phyloP scores from a whole-genome alignment of 1,140 invertebrate species.

The Drosophila pectinifera region DNA sequence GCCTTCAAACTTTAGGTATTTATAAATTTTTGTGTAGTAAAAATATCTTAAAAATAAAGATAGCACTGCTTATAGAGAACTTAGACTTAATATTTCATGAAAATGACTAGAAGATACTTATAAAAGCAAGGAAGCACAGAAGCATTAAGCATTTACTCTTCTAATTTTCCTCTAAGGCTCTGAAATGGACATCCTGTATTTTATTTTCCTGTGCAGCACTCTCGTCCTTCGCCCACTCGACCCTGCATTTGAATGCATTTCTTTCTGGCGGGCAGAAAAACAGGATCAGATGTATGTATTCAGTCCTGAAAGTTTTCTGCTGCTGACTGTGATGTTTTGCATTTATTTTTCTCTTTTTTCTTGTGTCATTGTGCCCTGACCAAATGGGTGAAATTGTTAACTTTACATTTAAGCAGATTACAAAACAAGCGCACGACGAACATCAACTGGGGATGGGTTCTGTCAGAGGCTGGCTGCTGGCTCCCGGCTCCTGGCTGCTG shows the following conservation, averaged over 20 bases:
- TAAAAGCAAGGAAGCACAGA: too few relatives aligned
- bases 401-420: constrained; percentile 81
- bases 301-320: constrained; percentile 26
- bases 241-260: constrained; percentile 41
- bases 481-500: neutral
- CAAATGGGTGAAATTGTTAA: constrained; percentile 69
- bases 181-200: neutral
- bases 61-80: too few relatives aligned
- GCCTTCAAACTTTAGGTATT: too few relatives aligned
- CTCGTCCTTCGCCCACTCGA: constrained; percentile 8
- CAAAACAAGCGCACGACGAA: constrained; percentile 51
- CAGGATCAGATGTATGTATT: constrained; percentile 21
- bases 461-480: constrained; percentile 6
- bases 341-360: constrained; percentile 25
- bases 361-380: constrained; percentile 23
- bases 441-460: constrained; percentile 6
- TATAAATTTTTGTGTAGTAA: too few relatives aligned
- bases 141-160: too few relatives aligned
- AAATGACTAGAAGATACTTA: too few relatives aligned
- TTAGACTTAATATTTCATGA: neutral
- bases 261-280: constrained; percentile 17
- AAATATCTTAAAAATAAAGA: too few relatives aligned
- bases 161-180: neutral
- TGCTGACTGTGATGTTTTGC: constrained; percentile 13
- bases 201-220: constrained; percentile 37